phyloP scores from a whole-genome alignment of 2,888 invertebrate species.

The Callyntrura guangdongensis region DNA sequence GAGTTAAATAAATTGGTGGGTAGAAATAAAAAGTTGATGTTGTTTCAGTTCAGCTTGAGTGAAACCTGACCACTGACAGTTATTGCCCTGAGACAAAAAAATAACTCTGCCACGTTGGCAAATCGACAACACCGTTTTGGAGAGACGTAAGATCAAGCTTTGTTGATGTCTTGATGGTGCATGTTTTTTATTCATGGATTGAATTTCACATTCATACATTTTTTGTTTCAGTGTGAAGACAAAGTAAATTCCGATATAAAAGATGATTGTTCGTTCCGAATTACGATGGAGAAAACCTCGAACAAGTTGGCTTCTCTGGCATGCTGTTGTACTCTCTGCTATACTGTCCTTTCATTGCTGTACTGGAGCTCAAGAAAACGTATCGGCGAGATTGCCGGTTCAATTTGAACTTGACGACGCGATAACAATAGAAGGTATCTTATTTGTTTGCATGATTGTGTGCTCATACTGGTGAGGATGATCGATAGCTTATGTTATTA shows the following conservation, averaged over 20 bases:
- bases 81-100: too few relatives aligned
- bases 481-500: not conserved
- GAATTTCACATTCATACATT: too few relatives aligned
- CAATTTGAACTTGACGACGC: conserved; percentile 53
- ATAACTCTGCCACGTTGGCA: too few relatives aligned
- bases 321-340: not conserved
- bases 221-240: too few relatives aligned
- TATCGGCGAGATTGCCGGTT: too few relatives aligned
- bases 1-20: too few relatives aligned
- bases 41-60: not conserved
- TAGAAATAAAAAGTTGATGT: too few relatives aligned
- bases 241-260: not conserved
- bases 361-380: conserved; percentile 12
- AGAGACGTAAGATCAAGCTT: too few relatives aligned
- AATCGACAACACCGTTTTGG: too few relatives aligned
- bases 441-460: not conserved
- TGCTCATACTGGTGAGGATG: not conserved
- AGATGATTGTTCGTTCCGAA: conserved; percentile 10
- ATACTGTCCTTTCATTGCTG: not conserved
- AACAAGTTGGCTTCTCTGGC: not conserved
- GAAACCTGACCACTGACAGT: not conserved
- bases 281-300: conserved; percentile 51
- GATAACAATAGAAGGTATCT: conserved; percentile 47
- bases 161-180: too few relatives aligned
- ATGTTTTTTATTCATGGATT: too few relatives aligned